These are phyloP conservation scores for Ageneiosus marmoratus DNA, from an alignment of 2,113 vertebrate species.

Conservation along the genomic window DNA sequence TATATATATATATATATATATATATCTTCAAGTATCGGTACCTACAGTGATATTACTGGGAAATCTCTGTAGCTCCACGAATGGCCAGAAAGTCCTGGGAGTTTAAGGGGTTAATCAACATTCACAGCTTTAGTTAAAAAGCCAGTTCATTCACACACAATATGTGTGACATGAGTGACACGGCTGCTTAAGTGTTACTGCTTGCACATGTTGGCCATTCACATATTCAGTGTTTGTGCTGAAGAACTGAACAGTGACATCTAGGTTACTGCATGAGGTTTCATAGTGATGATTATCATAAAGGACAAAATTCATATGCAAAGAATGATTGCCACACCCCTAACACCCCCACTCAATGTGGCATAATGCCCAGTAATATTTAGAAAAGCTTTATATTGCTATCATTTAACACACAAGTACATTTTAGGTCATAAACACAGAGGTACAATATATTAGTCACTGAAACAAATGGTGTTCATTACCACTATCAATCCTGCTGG, in stretches of 20 bases:
- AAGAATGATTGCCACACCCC: constrained; percentile 4
- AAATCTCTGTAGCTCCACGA: no score
- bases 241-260: constrained; percentile 2
- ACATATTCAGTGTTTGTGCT: constrained; percentile 5
- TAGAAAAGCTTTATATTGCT: constrained; percentile 15
- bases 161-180: constrained; percentile 1
- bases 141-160: background rate
- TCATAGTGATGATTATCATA: background rate
- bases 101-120: background rate
- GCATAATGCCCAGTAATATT: constrained; percentile 20
- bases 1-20: no score
- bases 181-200: background rate
- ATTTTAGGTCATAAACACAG: constrained; percentile 19
- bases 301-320: background rate
- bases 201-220: constrained; percentile 12
- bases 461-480: constrained; percentile 7
- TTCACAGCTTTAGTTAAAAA: background rate
- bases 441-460: background rate
- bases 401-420: constrained; percentile 1
- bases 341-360: constrained; percentile 3
- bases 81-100: no score
- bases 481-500: background rate
- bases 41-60: background rate
- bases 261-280: background rate
- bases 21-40: background rate